A percentile compares a stretch with the other conserved stretches of the same genome.
phyloP scores from a whole-genome alignment of 2,797 vertebrate genomes.

The Nyctalus aviator region DNA sequence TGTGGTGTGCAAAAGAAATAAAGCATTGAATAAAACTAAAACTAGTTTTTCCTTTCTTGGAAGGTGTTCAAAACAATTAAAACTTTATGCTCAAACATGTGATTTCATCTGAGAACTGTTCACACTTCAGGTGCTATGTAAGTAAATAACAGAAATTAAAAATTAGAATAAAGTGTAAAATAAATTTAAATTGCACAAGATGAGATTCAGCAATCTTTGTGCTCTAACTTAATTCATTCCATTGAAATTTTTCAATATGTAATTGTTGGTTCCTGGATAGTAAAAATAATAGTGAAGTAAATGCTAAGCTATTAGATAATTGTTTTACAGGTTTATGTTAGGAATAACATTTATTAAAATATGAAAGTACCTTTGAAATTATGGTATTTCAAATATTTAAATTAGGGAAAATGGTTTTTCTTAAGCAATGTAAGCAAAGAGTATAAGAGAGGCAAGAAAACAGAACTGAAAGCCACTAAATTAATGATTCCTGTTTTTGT shows the following conservation, averaged over 20 bases:
- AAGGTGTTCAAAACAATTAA: neutral
- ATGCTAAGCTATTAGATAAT: neutral
- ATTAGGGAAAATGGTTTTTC: conserved; percentile 11
- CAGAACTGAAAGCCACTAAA: neutral
- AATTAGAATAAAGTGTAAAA: conserved; percentile 10
- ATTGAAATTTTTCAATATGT: neutral
- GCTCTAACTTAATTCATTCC: neutral
- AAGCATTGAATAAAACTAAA: neutral
- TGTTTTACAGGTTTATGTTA: neutral
- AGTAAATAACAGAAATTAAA: conserved; percentile 41
- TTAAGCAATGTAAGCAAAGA: neutral
- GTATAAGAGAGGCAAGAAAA: neutral
- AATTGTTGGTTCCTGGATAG: neutral
- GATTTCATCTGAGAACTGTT: neutral
- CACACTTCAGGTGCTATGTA: neutral
- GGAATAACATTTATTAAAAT: conserved; percentile 27
- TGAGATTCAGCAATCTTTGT: neutral
- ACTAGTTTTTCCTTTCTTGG: neutral
- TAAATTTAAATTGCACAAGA: conserved; percentile 1
- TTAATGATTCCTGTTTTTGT: conserved; percentile 14
- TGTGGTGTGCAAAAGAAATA: conserved; percentile 7
- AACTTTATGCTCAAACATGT: neutral
- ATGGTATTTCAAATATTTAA: conserved; percentile 22
- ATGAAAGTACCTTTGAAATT: neutral
- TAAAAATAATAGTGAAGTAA: neutral